Conservation (phyloP, 1,140 invertebrate species). For the Lucilia cuprina region DNA sequence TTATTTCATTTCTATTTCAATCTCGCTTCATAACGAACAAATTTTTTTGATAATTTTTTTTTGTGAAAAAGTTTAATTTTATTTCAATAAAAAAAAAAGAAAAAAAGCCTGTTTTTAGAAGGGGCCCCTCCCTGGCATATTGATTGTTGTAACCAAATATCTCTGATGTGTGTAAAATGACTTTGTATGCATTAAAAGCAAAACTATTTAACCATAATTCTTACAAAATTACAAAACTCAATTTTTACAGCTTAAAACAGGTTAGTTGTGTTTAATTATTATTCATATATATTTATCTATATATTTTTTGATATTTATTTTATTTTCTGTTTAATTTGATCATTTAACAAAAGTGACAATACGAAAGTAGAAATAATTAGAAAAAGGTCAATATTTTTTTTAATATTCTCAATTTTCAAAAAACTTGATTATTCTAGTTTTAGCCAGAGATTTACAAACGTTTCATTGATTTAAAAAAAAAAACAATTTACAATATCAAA, state of each 20-base stretch:
- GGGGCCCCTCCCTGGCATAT: slow-evolving; percentile 19
- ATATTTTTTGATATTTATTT: neutral
- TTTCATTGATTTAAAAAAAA: too few species aligned
- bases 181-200: neutral
- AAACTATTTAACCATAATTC: neutral
- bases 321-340: neutral
- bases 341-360: neutral
- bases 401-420: too few species aligned
- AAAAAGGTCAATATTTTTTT: too few species aligned
- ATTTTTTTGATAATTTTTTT: neutral
- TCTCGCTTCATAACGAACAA: neutral
- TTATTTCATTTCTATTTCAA: neutral
- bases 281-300: too few species aligned
- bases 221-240: neutral
- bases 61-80: neutral
- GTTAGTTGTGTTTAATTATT: slow-evolving; percentile 28
- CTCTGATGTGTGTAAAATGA: neutral
- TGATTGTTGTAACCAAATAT: neutral
- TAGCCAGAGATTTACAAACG: too few species aligned
- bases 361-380: neutral
- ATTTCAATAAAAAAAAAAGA: neutral
- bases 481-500: too few species aligned
- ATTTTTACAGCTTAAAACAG: slow-evolving; percentile 25
- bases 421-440: too few species aligned
- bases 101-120: slow-evolving; percentile 19